Evolutionary conservation across 1,140 invertebrate species (phyloP).

Genomic region (Drosophila insularis): DNA sequence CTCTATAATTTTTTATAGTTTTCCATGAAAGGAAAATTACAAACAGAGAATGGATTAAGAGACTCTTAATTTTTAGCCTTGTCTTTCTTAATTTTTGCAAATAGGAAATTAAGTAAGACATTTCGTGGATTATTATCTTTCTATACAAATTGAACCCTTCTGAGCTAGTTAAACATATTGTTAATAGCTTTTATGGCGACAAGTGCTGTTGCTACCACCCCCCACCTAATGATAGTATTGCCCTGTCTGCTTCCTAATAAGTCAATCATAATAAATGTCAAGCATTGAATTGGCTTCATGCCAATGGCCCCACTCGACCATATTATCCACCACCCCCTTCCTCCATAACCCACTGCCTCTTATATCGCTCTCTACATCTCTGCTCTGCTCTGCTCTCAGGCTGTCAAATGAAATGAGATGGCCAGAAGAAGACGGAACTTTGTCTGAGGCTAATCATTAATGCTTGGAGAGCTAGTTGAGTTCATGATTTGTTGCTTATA

Average conservation of each 20-base stretch:
- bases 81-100: no score
- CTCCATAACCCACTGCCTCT: background rate
- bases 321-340: constrained; percentile 9
- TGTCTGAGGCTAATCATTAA: constrained; percentile 63
- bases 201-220: constrained; percentile 6
- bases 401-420: constrained; percentile 47
- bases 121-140: background rate
- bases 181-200: constrained; percentile 32
- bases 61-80: no score
- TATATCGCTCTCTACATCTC: background rate
- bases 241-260: constrained; percentile 64
- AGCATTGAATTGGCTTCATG: constrained; percentile 69
- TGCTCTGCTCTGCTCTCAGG: background rate
- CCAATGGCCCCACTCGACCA: constrained; percentile 59
- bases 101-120: no score
- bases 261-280: constrained; percentile 80
- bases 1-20: no score
- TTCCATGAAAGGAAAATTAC: no score
- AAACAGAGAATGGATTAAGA: no score
- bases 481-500: constrained; percentile 51
- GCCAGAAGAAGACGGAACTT: constrained; percentile 34
- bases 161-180: constrained; percentile 18
- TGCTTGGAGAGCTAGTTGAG: constrained; percentile 49
- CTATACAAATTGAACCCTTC: background rate
- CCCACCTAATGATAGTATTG: constrained; percentile 5